These are phyloP conservation scores for Myopa tessellatipennis DNA, from an alignment of 2,888 invertebrate species.

Conservation along the genomic window DNA sequence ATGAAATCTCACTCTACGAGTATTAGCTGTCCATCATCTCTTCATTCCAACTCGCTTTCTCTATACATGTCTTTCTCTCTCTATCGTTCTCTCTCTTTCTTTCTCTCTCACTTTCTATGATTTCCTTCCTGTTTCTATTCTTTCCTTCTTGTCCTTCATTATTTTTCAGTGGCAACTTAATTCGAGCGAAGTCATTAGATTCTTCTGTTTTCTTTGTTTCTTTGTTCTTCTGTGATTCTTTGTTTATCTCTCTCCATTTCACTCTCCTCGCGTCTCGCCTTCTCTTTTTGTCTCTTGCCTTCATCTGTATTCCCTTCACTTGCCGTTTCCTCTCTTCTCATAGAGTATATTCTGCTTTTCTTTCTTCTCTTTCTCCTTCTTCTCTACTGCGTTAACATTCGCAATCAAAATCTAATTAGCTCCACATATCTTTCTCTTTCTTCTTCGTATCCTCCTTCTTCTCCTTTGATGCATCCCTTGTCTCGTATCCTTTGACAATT, in stretches of 20 bases:
- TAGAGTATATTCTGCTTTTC: background rate
- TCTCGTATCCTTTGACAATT: conserved; percentile 14
- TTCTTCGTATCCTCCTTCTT: background rate
- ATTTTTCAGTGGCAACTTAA: background rate
- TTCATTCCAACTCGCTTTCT: too few species aligned
- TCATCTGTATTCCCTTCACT: background rate
- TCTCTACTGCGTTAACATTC: background rate
- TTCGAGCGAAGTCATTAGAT: background rate
- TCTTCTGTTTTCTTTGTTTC: too few species aligned
- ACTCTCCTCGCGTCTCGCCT: too few species aligned
- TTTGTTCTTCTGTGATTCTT: too few species aligned
- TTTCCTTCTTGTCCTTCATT: background rate
- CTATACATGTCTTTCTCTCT: too few species aligned
- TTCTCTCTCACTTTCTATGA: too few species aligned
- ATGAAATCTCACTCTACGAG: too few species aligned
- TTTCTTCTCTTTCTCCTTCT: background rate
- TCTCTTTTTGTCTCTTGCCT: background rate
- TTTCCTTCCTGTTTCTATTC: too few species aligned
- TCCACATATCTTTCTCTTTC: background rate
- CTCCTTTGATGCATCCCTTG: background rate
- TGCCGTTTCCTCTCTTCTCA: background rate
- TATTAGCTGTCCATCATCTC: too few species aligned
- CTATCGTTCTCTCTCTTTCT: too few species aligned
- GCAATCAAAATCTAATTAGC: conserved; percentile 31
- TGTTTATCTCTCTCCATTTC: background rate